Conservation (phyloP, 2,113 vertebrate species). For the Protobothrops mucrosquamatus region DNA sequence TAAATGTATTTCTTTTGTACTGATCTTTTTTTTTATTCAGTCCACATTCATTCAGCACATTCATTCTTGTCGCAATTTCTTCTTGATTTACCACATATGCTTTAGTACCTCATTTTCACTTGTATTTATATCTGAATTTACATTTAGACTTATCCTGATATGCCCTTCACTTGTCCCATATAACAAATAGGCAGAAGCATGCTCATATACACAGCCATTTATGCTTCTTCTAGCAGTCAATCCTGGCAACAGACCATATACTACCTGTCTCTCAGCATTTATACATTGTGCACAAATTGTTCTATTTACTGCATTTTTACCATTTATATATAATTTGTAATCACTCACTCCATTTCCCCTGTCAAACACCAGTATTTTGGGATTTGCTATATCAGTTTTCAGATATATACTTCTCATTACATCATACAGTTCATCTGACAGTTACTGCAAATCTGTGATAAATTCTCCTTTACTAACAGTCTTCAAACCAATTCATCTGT, state of each 20-base stretch:
- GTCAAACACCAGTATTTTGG: background rate
- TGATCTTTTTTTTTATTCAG: background rate
- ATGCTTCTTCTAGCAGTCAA: background rate
- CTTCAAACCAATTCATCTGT: background rate
- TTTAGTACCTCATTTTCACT: background rate
- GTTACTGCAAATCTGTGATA: background rate
- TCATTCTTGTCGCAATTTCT: background rate
- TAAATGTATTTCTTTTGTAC: background rate
- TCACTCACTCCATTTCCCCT: background rate
- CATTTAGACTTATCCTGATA: background rate
- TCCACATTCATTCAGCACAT: background rate
- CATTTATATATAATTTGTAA: background rate
- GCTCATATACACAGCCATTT: background rate
- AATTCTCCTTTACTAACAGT: background rate
- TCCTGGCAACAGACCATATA: background rate
- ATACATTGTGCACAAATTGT: background rate
- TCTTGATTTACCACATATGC: background rate
- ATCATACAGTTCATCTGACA: background rate
- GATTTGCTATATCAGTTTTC: background rate
- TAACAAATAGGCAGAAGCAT: background rate
- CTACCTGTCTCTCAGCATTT: background rate
- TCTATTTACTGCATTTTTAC: background rate
- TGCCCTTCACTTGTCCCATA: background rate
- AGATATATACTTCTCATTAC: background rate
- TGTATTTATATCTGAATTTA: background rate